These are phyloP conservation scores for Drosophila asahinai DNA, from an alignment of 1,140 invertebrate species.

Conservation along the genomic window DNA sequence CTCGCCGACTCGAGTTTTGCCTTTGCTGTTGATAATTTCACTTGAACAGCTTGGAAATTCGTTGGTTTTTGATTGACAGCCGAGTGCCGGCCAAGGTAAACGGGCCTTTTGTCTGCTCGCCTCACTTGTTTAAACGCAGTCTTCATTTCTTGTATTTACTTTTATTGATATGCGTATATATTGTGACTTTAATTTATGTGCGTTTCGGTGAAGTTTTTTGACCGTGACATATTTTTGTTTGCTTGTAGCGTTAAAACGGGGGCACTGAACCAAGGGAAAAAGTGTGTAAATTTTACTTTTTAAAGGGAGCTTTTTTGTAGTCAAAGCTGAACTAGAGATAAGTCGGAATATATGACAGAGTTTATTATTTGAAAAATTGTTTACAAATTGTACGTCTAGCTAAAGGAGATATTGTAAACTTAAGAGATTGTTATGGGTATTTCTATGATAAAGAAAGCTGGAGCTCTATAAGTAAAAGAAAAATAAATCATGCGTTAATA, in stretches of 20 bases:
- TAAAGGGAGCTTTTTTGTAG: not conserved
- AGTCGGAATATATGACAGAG: not conserved
- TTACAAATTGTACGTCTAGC: constrained; percentile 7
- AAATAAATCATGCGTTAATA: not conserved
- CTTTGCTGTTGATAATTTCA: constrained; percentile 63
- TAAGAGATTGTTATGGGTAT: not conserved
- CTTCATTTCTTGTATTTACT: constrained; percentile 32
- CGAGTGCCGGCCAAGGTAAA: constrained; percentile 63
- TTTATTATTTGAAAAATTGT: constrained; percentile 10
- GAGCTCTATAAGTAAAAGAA: not conserved
- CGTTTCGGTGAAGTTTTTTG: constrained; percentile 68
- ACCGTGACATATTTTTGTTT: constrained; percentile 66
- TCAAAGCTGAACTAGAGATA: not conserved
- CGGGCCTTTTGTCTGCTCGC: constrained; percentile 38
- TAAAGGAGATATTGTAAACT: not conserved
- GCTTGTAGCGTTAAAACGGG: not conserved
- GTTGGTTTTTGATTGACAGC: constrained; percentile 69
- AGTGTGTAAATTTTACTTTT: constrained; percentile 1
- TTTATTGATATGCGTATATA: constrained; percentile 26
- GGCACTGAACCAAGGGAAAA: constrained; percentile 57
- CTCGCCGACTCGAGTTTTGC: constrained; percentile 10
- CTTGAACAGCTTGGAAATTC: constrained; percentile 34
- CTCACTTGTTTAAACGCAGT: constrained; percentile 49
- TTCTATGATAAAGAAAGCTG: not conserved
- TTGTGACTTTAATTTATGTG: constrained; percentile 66